Conservation (phyloP, 2,888 invertebrate genomes). For the Agrotis clavis region DNA sequence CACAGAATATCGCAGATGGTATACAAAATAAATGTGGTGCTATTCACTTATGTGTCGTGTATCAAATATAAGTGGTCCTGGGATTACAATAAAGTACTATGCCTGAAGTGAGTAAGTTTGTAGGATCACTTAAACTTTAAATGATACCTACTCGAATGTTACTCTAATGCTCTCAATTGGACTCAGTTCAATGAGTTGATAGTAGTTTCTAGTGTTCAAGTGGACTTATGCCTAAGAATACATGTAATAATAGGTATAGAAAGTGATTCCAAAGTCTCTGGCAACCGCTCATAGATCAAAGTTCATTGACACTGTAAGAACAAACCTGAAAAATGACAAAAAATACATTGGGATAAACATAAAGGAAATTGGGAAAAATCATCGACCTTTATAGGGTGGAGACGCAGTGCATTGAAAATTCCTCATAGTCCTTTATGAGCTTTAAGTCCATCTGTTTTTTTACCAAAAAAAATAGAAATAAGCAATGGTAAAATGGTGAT, state of each 20-base stretch:
- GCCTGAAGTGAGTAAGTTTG: constrained; percentile 17
- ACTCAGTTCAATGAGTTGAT: constrained; percentile 11
- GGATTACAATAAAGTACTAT: constrained; percentile 28
- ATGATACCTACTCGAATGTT: background rate
- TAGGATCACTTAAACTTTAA: constrained; percentile 21
- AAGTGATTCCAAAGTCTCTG: background rate
- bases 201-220: constrained; percentile 9
- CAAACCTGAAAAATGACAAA: no score
- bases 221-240: background rate
- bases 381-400: no score
- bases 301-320: no score
- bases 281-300: no score
- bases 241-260: background rate
- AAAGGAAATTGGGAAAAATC: no score
- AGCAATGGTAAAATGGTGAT: background rate
- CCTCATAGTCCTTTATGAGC: no score
- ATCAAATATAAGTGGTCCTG: constrained; percentile 17
- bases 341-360: no score
- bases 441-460: background rate
- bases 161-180: constrained; percentile 4
- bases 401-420: no score
- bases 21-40: constrained; percentile 50
- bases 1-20: constrained; percentile 47
- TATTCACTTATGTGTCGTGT: constrained; percentile 33
- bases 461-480: background rate